These are phyloP conservation scores for Hippocampus barbouri DNA, from an alignment of 2,113 vertebrate genomes.

Conservation along the genomic window DNA sequence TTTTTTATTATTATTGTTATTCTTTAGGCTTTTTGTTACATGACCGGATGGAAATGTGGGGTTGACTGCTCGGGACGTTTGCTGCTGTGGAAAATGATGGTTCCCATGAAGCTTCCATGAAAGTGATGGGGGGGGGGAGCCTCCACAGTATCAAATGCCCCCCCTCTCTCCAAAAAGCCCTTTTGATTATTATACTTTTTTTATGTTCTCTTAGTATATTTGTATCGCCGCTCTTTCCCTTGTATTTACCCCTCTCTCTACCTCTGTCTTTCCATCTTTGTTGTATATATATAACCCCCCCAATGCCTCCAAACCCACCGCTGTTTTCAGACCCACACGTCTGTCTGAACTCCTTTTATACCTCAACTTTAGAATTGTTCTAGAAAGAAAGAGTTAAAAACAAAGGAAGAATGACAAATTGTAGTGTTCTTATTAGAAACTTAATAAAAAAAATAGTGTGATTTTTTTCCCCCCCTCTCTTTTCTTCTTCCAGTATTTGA, in stretches of 20 bases:
- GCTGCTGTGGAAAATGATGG: slow-evolving; percentile 55
- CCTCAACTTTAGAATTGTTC: slow-evolving; percentile 84
- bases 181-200: slow-evolving; percentile 30
- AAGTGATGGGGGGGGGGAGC: slow-evolving; percentile 12
- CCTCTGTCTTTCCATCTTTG: slow-evolving; percentile 76
- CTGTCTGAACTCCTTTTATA: slow-evolving; percentile 82
- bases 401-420: slow-evolving; percentile 77
- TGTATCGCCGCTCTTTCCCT: slow-evolving; percentile 69
- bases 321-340: slow-evolving; percentile 77
- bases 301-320: slow-evolving; percentile 56
- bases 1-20: slow-evolving; percentile 49
- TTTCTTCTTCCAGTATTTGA: slow-evolving; percentile 49
- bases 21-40: slow-evolving; percentile 63
- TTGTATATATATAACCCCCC: slow-evolving; percentile 68
- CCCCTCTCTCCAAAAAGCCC: slow-evolving; percentile 39
- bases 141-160: slow-evolving; percentile 64
- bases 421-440: slow-evolving; percentile 83
- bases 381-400: slow-evolving; percentile 79
- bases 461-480: slow-evolving; percentile 51
- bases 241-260: slow-evolving; percentile 77
- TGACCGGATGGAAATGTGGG: slow-evolving; percentile 54
- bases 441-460: slow-evolving; percentile 80
- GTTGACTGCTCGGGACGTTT: slow-evolving; percentile 35
- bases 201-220: slow-evolving; percentile 69
- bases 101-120: slow-evolving; percentile 8